A percentile compares a stretch with the other conserved stretches of the same genome.
phyloP scores from a whole-genome alignment of 2,888 invertebrate genomes.

The Capitulum mitella region DNA sequence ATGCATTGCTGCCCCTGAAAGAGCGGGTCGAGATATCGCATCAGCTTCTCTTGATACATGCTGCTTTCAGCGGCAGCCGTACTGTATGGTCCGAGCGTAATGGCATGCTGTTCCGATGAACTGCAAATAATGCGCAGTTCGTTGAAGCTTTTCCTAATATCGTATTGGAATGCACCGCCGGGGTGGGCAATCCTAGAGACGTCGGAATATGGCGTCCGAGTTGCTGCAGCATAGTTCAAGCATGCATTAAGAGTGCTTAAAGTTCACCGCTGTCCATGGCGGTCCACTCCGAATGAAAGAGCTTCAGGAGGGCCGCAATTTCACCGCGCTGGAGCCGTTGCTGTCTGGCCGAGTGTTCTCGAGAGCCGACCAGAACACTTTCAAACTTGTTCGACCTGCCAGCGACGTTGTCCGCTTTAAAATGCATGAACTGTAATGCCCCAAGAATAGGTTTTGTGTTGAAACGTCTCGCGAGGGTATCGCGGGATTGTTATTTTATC shows the following conservation, averaged over 20 bases:
- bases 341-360: background rate
- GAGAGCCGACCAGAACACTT: background rate
- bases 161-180: too few relatives aligned
- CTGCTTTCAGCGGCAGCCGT: background rate
- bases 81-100: background rate
- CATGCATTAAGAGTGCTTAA: background rate
- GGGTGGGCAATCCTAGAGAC: too few relatives aligned
- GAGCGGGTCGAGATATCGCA: background rate
- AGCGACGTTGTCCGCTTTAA: background rate
- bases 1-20: background rate
- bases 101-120: background rate
- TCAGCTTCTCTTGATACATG: background rate
- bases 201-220: too few relatives aligned
- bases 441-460: background rate
- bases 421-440: background rate
- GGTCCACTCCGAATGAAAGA: background rate
- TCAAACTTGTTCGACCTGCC: background rate
- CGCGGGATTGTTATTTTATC: background rate
- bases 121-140: background rate
- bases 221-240: background rate
- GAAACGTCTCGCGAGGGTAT: background rate
- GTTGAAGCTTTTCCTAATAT: too few relatives aligned
- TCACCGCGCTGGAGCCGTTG: background rate
- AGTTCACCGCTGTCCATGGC: background rate
- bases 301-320: background rate